A percentile compares a stretch with the other conserved stretches of the same genome.
phyloP scores from a whole-genome alignment of 2,888 invertebrate genomes.

The Drosophila seclusa region DNA sequence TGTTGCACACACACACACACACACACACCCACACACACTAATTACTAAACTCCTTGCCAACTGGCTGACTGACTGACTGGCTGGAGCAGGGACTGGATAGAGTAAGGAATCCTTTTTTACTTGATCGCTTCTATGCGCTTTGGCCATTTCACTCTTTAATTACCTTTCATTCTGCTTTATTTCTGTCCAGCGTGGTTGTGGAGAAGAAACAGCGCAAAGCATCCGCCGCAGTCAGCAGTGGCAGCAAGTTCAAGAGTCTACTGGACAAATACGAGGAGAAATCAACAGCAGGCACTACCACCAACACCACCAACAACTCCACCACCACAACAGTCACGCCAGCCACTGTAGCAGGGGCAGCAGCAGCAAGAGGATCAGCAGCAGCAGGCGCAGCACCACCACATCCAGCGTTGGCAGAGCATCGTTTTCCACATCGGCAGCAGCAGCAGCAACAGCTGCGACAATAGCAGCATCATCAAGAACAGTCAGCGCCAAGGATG shows the following conservation, averaged over 20 bases:
- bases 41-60: conserved; percentile 62
- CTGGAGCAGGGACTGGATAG: conserved; percentile 6
- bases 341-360: conserved; percentile 3
- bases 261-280: conserved; percentile 85
- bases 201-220: conserved; percentile 83
- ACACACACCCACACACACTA: conserved; percentile 18
- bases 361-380: neutral
- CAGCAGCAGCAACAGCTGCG: neutral
- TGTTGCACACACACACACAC: conserved; percentile 29
- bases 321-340: neutral
- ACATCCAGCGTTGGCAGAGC: too few relatives aligned
- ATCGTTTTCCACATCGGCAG: conserved; percentile 5
- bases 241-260: conserved; percentile 82
- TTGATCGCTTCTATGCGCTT: conserved; percentile 47
- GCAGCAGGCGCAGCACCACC: neutral
- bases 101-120: conserved; percentile 48
- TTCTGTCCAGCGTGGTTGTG: conserved; percentile 78
- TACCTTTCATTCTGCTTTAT: conserved; percentile 46
- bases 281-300: conserved; percentile 10
- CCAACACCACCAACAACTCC: neutral
- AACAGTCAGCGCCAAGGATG: conserved; percentile 8
- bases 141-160: conserved; percentile 56
- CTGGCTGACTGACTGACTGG: neutral
- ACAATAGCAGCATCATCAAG: conserved; percentile 2
- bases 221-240: conserved; percentile 69